A percentile compares a stretch with the other conserved stretches of the same genome.
Evolutionary conservation across 2,113 vertebrate species (phyloP).

Genomic region (Zapornia atra): DNA sequence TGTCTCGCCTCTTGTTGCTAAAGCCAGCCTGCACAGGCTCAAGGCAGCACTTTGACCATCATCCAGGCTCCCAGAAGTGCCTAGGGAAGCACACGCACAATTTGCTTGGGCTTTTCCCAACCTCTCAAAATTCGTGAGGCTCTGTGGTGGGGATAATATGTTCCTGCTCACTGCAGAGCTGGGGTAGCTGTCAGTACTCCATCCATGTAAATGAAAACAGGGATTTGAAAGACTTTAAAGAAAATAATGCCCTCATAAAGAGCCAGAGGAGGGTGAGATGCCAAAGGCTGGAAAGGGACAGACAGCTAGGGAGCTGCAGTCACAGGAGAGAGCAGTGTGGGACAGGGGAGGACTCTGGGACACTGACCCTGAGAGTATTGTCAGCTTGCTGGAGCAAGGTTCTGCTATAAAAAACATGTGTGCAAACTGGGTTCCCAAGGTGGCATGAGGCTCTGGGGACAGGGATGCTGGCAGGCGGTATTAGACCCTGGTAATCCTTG

Average conservation of each 20-base stretch:
- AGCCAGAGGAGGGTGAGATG: neutral
- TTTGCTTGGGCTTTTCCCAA: neutral
- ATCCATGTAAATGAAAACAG: fast-evolving
- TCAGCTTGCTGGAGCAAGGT: neutral
- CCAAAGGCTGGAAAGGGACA: neutral
- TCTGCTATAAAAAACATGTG: neutral
- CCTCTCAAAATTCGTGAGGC: neutral
- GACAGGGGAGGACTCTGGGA: neutral
- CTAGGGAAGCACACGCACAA: neutral
- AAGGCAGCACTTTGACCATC: fast-evolving
- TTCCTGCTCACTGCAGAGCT: neutral
- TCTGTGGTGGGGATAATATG: neutral
- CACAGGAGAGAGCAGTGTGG: fast-evolving
- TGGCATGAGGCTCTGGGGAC: neutral
- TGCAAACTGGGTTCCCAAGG: fast-evolving
- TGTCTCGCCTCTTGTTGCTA: neutral
- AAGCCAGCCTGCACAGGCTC: neutral
- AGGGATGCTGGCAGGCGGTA: neutral
- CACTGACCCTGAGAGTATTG: neutral
- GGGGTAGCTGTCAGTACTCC: neutral
- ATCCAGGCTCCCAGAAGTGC: neutral
- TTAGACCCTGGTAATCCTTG: neutral
- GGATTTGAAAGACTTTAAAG: fast-evolving
- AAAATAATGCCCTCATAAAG: neutral
- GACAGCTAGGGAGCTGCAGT: neutral